Evolutionary conservation across 1,140 invertebrate genomes (phyloP).

Genomic region (Orchestia grillus): DNA sequence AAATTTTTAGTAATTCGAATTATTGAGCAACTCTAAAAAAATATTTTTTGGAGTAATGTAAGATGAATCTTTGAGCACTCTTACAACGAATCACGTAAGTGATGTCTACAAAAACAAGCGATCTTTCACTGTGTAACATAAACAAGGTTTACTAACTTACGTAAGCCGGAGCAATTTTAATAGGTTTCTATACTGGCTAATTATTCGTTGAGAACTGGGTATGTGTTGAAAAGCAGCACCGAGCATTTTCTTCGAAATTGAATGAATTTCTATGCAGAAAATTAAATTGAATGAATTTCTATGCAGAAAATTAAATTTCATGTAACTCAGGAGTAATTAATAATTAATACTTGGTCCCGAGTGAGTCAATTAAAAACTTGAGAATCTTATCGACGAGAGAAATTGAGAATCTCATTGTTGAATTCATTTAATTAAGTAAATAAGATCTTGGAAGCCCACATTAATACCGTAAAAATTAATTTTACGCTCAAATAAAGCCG

Average conservation of each 20-base stretch:
- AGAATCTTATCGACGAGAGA: neutral
- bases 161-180: neutral
- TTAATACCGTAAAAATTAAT: neutral
- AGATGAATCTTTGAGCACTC: neutral
- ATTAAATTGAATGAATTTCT: too few species aligned
- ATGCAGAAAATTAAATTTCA: neutral
- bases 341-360: neutral
- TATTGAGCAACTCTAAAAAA: too few species aligned
- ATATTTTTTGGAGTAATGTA: neutral
- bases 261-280: too few species aligned
- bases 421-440: neutral
- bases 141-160: neutral
- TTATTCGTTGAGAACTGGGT: too few species aligned
- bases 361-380: neutral
- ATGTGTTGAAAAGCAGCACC: too few species aligned
- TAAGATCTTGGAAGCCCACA: neutral
- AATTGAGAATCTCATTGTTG: neutral
- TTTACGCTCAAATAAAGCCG: neutral
- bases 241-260: too few species aligned
- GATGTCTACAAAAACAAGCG: neutral
- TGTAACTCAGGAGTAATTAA: neutral
- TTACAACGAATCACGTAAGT: neutral
- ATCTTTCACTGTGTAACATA: neutral
- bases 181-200: neutral
- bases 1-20: too few species aligned